Evolutionary conservation across 1,140 invertebrate species (phyloP).

Genomic region (Aphelenchoides besseyi): DNA sequence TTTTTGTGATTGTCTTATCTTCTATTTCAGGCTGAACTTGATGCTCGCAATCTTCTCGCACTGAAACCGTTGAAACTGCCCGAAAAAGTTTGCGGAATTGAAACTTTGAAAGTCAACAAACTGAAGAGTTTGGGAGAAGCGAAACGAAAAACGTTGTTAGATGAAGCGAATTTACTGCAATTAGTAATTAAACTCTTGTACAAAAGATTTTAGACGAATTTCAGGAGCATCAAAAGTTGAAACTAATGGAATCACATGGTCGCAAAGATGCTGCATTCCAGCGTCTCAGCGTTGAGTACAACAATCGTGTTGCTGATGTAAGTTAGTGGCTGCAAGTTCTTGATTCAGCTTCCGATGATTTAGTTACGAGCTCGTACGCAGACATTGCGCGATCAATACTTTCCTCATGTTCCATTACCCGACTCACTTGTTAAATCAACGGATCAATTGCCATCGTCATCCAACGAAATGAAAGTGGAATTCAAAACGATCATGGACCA

Average conservation of each 20-base stretch:
- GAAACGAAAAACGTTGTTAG: background rate
- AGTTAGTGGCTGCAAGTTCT: background rate
- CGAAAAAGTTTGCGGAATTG: background rate
- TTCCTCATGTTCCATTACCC: background rate
- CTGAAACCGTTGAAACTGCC: background rate
- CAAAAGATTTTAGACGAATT: background rate
- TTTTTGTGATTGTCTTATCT: background rate
- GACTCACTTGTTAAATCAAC: background rate
- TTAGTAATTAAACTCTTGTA: background rate
- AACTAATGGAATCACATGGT: background rate
- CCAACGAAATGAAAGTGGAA: background rate
- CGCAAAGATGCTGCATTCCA: background rate
- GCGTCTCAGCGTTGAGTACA: background rate
- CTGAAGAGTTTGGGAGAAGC: background rate
- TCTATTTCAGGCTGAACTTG: slow-evolving; percentile 10
- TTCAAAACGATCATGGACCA: background rate
- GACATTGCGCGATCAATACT: background rate
- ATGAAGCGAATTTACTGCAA: background rate
- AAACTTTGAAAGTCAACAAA: background rate
- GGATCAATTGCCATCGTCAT: background rate
- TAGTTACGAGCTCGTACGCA: background rate
- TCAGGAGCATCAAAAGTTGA: background rate
- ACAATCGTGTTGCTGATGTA: slow-evolving; percentile 3
- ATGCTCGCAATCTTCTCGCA: background rate
- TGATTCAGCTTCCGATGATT: background rate